Evolutionary conservation across 1,140 invertebrate genomes (phyloP), one percentile per base, ranked within the genome.

Genomic region (Papilio dardanus): DNA sequence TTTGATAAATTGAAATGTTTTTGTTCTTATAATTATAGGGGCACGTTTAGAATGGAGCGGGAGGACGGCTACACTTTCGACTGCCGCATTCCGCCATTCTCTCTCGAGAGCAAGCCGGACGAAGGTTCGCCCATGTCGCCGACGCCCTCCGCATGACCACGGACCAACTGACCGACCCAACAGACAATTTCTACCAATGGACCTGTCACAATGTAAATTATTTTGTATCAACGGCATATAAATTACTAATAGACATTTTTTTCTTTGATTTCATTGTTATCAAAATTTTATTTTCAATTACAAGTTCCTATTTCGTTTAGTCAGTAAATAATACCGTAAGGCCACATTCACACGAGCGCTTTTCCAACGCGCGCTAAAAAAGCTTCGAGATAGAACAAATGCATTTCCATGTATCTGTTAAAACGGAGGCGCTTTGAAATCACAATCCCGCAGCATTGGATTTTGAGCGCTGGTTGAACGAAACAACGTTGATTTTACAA

Each of bases 21-120:
- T 37, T n/a, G 16, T n/a, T 19, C 7, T 46, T 69, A 42, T 21
- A 10, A 24, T 40, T 73, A 0, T 90, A 98, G 98, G 98, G 98
- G 98, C 54, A 99, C 98, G 12, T 99, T 99, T 88, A 95, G 98
- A 86, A 98, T 99, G 97, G 98, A 99, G 94, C 95, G 98, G 77
- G 97, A 99, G 94, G 98, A 99, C 94, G 98, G 98, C 0, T 97
- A 98, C 84, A 97, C 97, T 0, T 99, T 99, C 93, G 98, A 99
- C 89, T 99, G 98, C 88, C 95, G 98, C 88, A 99, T 99, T 80
- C 99, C 99, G 40, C 98, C 98, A 7, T 99, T 99, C 92, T 98
- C 98, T 4, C 93, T 99, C 65, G 98, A 99, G 92, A 99, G 98
- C 82, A 99, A 99, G 94, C 95, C 96, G 7, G 97, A 98, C 79